These are phyloP conservation scores for Bubo blakistoni DNA, from an alignment of 2,113 vertebrate genomes.

Conservation along the genomic window DNA sequence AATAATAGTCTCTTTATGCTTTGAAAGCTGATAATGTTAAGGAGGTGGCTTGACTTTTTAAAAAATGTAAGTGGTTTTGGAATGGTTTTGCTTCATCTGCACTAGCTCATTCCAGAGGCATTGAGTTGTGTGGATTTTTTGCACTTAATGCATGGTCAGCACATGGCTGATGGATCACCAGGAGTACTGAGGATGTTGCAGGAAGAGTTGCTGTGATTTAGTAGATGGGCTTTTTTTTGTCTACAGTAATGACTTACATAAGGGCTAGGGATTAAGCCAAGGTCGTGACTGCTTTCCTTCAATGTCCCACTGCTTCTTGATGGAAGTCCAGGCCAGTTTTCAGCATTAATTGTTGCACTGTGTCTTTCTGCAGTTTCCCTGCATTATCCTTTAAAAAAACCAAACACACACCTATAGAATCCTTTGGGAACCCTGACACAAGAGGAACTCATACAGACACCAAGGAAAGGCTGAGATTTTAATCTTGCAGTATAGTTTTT, in stretches of 20 bases:
- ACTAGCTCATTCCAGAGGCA: background rate
- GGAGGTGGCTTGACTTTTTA: background rate
- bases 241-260: background rate
- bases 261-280: background rate
- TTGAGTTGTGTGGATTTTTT: background rate
- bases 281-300: background rate
- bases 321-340: background rate
- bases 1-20: background rate
- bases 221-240: background rate
- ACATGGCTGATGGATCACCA: background rate
- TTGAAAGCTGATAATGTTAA: background rate
- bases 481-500: background rate
- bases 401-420: background rate
- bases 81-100: background rate
- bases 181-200: background rate
- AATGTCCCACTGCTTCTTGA: rapidly evolving
- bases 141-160: background rate
- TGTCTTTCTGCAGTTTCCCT: background rate
- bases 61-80: background rate
- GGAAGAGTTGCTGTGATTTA: background rate
- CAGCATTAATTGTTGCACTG: background rate
- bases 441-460: background rate
- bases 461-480: background rate
- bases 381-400: background rate
- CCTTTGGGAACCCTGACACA: background rate